Percentiles rank a stretch among this genome's conserved stretches.
phyloP scores from a whole-genome alignment of 2,113 vertebrate genomes.

The Rhipidura dahli region DNA sequence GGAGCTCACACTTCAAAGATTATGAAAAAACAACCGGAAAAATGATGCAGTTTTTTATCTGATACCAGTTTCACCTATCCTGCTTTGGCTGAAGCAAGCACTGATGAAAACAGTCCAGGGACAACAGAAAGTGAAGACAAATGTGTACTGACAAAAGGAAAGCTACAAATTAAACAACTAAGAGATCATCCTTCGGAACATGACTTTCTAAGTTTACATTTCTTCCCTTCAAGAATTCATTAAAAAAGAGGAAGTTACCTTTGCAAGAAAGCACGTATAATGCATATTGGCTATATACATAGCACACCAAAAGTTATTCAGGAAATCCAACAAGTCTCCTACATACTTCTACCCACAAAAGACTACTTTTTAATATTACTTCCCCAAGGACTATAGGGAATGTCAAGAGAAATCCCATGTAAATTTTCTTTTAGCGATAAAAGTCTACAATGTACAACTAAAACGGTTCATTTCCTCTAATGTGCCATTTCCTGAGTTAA shows the following conservation, averaged over 20 bases:
- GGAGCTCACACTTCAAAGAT: background rate
- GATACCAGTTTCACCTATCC: background rate
- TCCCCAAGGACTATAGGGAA: background rate
- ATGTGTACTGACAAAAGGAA: background rate
- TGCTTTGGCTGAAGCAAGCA: background rate
- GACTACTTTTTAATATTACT: background rate
- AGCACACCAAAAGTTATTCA: background rate
- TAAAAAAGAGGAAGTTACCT: background rate
- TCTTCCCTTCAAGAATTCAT: background rate
- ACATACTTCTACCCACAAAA: background rate
- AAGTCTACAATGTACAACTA: background rate
- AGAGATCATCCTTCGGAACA: background rate
- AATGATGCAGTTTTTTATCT: background rate
- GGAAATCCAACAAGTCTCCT: background rate
- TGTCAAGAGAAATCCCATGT: background rate
- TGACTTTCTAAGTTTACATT: background rate
- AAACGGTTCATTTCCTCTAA: background rate
- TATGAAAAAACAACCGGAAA: background rate
- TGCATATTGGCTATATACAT: background rate
- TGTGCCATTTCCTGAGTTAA: background rate
- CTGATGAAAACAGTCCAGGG: background rate
- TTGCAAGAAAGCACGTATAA: background rate
- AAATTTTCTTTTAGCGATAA: background rate
- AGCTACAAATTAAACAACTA: background rate
- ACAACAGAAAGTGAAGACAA: background rate